Conservation (phyloP, 2,888 invertebrate genomes). For the Drosophila lutescens region DNA sequence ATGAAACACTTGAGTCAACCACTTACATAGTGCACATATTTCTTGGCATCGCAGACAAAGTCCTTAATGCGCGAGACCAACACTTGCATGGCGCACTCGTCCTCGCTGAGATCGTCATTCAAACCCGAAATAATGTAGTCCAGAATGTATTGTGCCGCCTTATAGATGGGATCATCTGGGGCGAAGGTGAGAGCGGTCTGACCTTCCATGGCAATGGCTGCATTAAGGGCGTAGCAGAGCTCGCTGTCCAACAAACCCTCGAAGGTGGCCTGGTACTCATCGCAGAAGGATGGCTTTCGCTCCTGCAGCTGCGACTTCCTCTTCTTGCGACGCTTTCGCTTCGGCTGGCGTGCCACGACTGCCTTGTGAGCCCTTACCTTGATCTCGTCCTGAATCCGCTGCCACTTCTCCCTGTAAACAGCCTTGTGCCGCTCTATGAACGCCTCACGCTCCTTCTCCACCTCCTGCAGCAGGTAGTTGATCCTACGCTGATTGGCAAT, state of each 20-base stretch:
- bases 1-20: background rate
- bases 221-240: constrained; percentile 77
- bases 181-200: constrained; percentile 59
- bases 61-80: constrained; percentile 65
- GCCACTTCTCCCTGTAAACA: constrained; percentile 67
- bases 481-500: constrained; percentile 72
- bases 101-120: constrained; percentile 75
- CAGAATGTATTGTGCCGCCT: constrained; percentile 81
- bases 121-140: constrained; percentile 77
- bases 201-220: constrained; percentile 74
- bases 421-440: constrained; percentile 73
- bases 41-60: constrained; percentile 77
- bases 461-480: constrained; percentile 48
- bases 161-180: constrained; percentile 77
- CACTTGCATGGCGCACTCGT: constrained; percentile 56
- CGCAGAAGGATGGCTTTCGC: constrained; percentile 46
- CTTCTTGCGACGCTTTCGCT: constrained; percentile 36
- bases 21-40: constrained; percentile 79
- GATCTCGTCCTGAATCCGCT: constrained; percentile 64
- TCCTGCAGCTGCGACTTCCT: constrained; percentile 28
- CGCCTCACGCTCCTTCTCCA: constrained; percentile 48
- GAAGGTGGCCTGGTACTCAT: constrained; percentile 65
- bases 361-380: constrained; percentile 37
- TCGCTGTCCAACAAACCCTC: constrained; percentile 75
- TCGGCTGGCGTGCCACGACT: constrained; percentile 10